Evolutionary conservation across 2,113 vertebrate species (phyloP).

Genomic region (Brachyistius frenatus): DNA sequence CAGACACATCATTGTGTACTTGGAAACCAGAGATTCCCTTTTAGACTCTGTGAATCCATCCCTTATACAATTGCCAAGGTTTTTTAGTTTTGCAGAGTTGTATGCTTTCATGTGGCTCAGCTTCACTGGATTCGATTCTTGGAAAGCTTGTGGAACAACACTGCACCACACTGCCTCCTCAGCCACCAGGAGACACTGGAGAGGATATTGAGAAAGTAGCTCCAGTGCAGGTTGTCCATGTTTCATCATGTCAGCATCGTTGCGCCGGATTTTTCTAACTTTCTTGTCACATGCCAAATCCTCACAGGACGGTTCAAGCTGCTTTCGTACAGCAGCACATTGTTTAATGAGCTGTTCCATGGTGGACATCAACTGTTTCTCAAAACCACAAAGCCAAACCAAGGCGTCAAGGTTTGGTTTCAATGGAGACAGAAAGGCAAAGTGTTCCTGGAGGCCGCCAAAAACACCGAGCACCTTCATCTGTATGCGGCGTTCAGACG

Average conservation of each 20-base stretch:
- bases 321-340: constrained; percentile 70
- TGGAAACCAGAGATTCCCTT: constrained; percentile 40
- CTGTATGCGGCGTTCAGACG: constrained; percentile 22
- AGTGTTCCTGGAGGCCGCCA: constrained; percentile 79
- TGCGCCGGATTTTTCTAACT: not conserved
- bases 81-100: constrained; percentile 62
- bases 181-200: constrained; percentile 87
- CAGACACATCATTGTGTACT: constrained; percentile 61
- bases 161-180: constrained; percentile 85
- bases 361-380: constrained; percentile 77
- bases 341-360: constrained; percentile 74
- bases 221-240: constrained; percentile 49
- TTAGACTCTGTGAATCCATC: constrained; percentile 18
- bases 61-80: constrained; percentile 63
- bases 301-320: constrained; percentile 22
- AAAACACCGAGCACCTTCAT: constrained; percentile 76
- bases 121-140: constrained; percentile 38
- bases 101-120: constrained; percentile 60
- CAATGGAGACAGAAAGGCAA: constrained; percentile 79
- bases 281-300: constrained; percentile 1
- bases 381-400: constrained; percentile 85
- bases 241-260: not conserved
- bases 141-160: constrained; percentile 69
- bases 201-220: constrained; percentile 79
- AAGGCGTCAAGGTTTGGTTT: constrained; percentile 67